phyloP scores from a whole-genome alignment of 2,797 vertebrate species.

The Delichon dasypus region DNA sequence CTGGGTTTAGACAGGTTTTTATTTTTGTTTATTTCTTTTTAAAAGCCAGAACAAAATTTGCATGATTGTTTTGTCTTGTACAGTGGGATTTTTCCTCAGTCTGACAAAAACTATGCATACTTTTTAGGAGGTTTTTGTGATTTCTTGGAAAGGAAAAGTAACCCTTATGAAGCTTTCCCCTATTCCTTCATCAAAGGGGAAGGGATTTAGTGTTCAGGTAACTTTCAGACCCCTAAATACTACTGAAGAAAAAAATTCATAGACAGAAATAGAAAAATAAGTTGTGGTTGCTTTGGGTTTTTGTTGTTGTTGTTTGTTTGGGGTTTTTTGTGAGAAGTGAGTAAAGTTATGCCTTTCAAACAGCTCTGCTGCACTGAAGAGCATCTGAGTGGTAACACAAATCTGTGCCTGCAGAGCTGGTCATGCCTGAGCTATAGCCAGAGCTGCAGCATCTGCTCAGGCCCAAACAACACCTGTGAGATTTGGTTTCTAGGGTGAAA shows the following conservation, averaged over 20 bases:
- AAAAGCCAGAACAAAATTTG: neutral
- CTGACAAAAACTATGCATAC: neutral
- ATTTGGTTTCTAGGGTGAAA: neutral
- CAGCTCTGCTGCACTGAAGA: neutral
- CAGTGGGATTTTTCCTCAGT: neutral
- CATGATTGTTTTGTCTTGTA: neutral
- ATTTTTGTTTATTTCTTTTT: neutral
- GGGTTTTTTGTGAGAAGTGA: neutral
- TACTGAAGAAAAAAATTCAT: neutral
- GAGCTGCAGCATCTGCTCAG: neutral
- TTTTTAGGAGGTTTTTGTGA: neutral
- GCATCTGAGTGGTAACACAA: neutral
- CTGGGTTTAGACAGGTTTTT: rapidly evolving
- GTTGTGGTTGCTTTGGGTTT: too few species aligned
- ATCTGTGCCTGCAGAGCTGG: neutral
- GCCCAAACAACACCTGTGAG: neutral
- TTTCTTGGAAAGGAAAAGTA: neutral
- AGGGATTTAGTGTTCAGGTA: neutral
- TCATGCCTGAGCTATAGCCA: neutral
- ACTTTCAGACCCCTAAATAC: neutral
- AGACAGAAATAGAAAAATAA: neutral
- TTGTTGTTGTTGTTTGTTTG: too few species aligned
- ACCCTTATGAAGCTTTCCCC: neutral
- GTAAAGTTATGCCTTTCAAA: neutral
- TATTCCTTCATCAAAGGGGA: neutral